These are phyloP conservation scores for Myotis lucifugus DNA, from an alignment of 2,113 vertebrate species.

Conservation along the genomic window DNA sequence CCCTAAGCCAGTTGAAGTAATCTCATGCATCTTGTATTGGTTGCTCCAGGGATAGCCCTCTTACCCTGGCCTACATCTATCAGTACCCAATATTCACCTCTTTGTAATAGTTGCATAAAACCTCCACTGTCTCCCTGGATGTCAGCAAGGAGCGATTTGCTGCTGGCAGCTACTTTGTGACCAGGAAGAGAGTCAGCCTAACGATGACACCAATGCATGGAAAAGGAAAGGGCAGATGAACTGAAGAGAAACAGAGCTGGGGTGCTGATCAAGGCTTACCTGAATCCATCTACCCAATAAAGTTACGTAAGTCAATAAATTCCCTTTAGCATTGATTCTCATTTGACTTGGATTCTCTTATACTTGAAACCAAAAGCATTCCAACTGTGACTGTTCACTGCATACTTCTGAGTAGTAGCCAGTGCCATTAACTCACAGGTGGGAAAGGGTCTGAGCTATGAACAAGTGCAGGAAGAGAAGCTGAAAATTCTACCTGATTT, in stretches of 20 bases:
- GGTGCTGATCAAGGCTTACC: background rate
- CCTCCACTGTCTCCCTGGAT: background rate
- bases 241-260: background rate
- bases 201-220: background rate
- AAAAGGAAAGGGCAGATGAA: background rate
- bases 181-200: background rate
- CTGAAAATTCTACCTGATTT: background rate
- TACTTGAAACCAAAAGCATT: slow-evolving; percentile 5
- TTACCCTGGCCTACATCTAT: background rate
- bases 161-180: background rate
- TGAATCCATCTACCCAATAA: background rate
- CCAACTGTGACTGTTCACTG: background rate
- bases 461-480: background rate
- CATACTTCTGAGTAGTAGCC: background rate
- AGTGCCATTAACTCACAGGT: background rate
- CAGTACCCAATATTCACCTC: background rate
- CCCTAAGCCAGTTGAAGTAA: background rate
- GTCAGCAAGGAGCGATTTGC: background rate
- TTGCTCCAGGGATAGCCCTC: background rate
- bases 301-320: background rate
- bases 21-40: background rate
- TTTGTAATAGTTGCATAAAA: background rate
- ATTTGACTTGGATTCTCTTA: background rate
- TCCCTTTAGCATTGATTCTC: background rate
- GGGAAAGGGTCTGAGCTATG: background rate